Conservation (phyloP, 1,140 invertebrate species). For the Lasioglossum albipes region DNA sequence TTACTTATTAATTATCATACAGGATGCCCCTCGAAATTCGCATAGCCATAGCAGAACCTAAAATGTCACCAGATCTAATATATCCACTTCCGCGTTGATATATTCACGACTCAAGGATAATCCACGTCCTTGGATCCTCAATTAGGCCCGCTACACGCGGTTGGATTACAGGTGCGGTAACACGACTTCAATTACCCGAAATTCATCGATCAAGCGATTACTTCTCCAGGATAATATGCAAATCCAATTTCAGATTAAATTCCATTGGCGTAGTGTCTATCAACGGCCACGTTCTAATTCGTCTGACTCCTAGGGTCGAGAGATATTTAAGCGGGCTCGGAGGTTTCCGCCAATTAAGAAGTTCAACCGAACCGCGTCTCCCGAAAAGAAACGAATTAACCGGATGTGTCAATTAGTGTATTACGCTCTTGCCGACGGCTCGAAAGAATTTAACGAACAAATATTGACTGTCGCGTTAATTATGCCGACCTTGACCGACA, state of each 20-base stretch:
- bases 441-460: conserved; percentile 21
- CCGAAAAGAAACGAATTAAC: not conserved
- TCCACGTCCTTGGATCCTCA: conserved; percentile 10
- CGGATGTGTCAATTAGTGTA: not conserved
- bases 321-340: not conserved
- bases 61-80: not conserved
- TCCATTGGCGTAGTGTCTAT: conserved; percentile 27
- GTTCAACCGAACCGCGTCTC: not conserved
- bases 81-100: not conserved
- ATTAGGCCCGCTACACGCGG: conserved; percentile 8
- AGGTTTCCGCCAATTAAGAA: not conserved
- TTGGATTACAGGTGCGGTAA: conserved; percentile 29
- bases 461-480: not conserved
- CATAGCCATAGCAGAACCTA: too few species aligned
- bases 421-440: too few species aligned
- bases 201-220: conserved; percentile 40
- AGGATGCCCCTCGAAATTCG: too few species aligned
- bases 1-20: too few species aligned
- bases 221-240: conserved; percentile 42
- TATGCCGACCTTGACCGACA: too few species aligned
- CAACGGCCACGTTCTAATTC: conserved; percentile 29
- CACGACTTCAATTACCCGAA: conserved; percentile 42
- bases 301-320: not conserved
- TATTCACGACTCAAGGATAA: conserved; percentile 6
- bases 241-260: conserved; percentile 38